phyloP scores from a whole-genome alignment of 2,113 vertebrate species.

The Cyprinus carpio region DNA sequence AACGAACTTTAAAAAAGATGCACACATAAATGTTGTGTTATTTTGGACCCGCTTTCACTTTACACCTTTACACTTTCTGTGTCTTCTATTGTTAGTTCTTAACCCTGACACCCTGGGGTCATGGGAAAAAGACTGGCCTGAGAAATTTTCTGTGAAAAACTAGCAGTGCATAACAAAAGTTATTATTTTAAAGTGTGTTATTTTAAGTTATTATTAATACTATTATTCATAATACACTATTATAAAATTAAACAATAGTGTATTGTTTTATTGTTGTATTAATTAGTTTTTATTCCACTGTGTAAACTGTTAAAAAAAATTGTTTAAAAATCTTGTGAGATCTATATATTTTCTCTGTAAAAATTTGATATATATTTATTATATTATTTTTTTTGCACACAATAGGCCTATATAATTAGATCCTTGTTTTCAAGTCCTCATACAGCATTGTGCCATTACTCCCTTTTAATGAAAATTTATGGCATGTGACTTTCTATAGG shows the following conservation, averaged over 20 bases:
- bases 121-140: not conserved
- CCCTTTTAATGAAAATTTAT: constrained; percentile 36
- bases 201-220: too few relatives aligned
- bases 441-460: constrained; percentile 22
- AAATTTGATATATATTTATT: too few relatives aligned
- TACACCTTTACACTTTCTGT: constrained; percentile 11
- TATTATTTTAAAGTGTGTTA: too few relatives aligned
- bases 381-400: not conserved
- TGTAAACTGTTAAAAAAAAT: too few relatives aligned
- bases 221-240: too few relatives aligned
- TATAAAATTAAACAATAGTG: too few relatives aligned
- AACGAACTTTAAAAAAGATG: not conserved
- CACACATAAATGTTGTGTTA: not conserved
- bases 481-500: constrained; percentile 34
- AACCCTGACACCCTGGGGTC: not conserved
- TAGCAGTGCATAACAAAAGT: not conserved
- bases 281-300: too few relatives aligned
- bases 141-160: not conserved
- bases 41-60: not conserved
- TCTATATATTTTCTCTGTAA: not conserved
- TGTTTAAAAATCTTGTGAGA: not conserved
- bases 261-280: too few relatives aligned
- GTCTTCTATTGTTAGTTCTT: not conserved
- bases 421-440: not conserved
- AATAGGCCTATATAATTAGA: not conserved